Evolutionary conservation across 2,888 invertebrate genomes (phyloP).

Genomic region (Cheilosia pagana): DNA sequence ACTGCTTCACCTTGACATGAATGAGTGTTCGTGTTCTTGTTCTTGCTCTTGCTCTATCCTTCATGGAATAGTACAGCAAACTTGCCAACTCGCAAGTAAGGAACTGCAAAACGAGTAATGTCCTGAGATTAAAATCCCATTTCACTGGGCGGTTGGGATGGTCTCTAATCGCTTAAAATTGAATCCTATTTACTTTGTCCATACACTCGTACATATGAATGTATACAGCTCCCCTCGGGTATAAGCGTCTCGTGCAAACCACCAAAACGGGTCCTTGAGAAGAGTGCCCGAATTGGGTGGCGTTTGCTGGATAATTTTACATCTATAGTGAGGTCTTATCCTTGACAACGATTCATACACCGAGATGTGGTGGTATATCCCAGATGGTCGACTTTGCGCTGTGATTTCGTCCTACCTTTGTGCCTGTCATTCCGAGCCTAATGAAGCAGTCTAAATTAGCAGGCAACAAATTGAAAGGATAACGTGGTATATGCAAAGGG

Average conservation of each 20-base stretch:
- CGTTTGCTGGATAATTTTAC: slow-evolving; percentile 44
- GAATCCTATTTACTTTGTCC: slow-evolving; percentile 52
- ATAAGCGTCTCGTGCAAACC: neutral
- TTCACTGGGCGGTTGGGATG: slow-evolving; percentile 27
- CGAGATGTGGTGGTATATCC: slow-evolving; percentile 4
- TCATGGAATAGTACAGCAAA: slow-evolving; percentile 40
- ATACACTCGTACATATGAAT: slow-evolving; percentile 2
- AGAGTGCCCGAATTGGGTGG: neutral
- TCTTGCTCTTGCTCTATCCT: slow-evolving; percentile 34
- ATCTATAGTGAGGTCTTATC: slow-evolving; percentile 42
- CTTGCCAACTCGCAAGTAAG: slow-evolving; percentile 30
- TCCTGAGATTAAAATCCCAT: slow-evolving; percentile 75
- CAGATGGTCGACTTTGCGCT: slow-evolving; percentile 38
- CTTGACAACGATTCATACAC: slow-evolving; percentile 56
- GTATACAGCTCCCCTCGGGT: slow-evolving; percentile 1
- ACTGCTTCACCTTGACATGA: slow-evolving; percentile 13
- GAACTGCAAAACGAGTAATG: slow-evolving; percentile 61
- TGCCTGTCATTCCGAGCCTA: slow-evolving; percentile 22
- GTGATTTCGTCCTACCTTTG: slow-evolving; percentile 5
- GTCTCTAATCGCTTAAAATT: slow-evolving; percentile 67
- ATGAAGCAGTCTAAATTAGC: slow-evolving; percentile 65
- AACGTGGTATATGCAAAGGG: neutral
- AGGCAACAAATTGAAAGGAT: slow-evolving; percentile 60
- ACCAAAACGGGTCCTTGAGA: slow-evolving; percentile 17
- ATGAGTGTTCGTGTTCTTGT: slow-evolving; percentile 6